Evolutionary conservation across 2,113 vertebrate species (phyloP).

Genomic region (Cathartes aura): DNA sequence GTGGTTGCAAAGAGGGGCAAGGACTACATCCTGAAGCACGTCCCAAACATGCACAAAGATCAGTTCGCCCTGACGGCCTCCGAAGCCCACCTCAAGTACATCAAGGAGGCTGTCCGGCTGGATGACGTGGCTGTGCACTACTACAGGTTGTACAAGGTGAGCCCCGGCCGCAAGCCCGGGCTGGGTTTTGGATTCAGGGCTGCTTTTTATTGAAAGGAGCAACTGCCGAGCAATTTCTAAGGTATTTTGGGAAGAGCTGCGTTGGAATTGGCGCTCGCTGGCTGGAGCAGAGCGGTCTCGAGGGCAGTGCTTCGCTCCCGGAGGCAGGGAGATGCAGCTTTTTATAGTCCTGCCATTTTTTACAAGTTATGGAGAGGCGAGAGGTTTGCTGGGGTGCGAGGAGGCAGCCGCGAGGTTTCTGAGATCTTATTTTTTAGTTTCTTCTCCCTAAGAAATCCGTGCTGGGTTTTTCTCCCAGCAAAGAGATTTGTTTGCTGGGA

Average conservation of each 20-base stretch:
- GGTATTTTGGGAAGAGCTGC: neutral
- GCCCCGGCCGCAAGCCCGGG: rapidly evolving
- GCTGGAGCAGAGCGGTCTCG: neutral
- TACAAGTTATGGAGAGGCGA: neutral
- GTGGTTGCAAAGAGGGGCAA: slow-evolving; percentile 94
- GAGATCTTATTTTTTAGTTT: neutral
- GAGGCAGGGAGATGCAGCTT: neutral
- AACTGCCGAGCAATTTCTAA: neutral
- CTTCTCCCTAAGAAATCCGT: rapidly evolving
- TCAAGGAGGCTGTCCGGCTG: slow-evolving; percentile 93
- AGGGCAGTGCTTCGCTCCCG: neutral
- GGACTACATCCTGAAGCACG: slow-evolving; percentile 96
- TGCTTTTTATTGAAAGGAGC: neutral
- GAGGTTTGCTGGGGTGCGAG: neutral
- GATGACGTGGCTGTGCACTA: slow-evolving; percentile 97
- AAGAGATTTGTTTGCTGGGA: neutral
- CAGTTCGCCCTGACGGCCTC: slow-evolving; percentile 96
- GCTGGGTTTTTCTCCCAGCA: neutral
- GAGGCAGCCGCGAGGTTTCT: neutral
- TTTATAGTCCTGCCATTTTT: neutral
- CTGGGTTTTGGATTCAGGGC: neutral
- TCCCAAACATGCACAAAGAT: slow-evolving; percentile 98
- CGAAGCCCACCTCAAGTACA: slow-evolving; percentile 95
- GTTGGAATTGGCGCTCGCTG: neutral
- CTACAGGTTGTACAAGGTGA: slow-evolving; percentile 95